Evolutionary conservation across 2,113 vertebrate genomes (phyloP), one percentile per base, ranked within the genome.

Genomic region (Brachyhypopomus gauderio): DNA sequence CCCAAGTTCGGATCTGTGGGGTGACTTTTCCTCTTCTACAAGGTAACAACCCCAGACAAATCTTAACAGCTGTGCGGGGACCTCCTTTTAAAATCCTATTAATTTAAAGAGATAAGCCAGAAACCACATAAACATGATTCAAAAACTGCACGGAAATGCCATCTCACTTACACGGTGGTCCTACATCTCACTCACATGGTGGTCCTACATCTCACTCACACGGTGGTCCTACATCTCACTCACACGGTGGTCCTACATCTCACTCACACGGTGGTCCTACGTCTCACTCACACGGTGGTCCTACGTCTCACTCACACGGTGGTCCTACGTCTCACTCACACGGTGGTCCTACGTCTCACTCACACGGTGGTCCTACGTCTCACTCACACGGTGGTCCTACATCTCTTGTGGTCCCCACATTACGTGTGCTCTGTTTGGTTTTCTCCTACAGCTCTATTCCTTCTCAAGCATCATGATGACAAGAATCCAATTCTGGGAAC

Each of bases 1-100:
- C 80, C 78, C 86, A 0, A 70, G 76, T 23, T 88, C 89, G 86
- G 96, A 98, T 82, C 89, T 97, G 22, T 97, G 96, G 96, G 96
- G 96, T 80, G 96, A 96, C 78, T 97, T 97, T 85, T 96, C 93
- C 75, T 93, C 95, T 85, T 94, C 95, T 66, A 91, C 95, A 84
- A 97, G 95, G 96, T 98, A 93, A 85, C 12, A 56, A 48, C 23
- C 41, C 56, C 34, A 38, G 6, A 30, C 7, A 41, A 22, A 4
- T 4, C 6, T 45, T 71, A 16, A 70, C 36, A 63, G 17, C 22
- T 72, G 41, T 60, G 20, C 20, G 8, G 0, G n/a, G 23, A 8
- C 25, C 27, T 1, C 58, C 20, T 22, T 60, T 62, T 25, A 11
- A 62, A 23, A 3, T 62, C 60, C 12, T 8, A 23, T 2, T 62